A percentile compares a stretch with the other conserved stretches of the same genome.
These are phyloP conservation scores for Asbolus verrucosus DNA, from an alignment of 1,140 invertebrate species.

Conservation along the genomic window DNA sequence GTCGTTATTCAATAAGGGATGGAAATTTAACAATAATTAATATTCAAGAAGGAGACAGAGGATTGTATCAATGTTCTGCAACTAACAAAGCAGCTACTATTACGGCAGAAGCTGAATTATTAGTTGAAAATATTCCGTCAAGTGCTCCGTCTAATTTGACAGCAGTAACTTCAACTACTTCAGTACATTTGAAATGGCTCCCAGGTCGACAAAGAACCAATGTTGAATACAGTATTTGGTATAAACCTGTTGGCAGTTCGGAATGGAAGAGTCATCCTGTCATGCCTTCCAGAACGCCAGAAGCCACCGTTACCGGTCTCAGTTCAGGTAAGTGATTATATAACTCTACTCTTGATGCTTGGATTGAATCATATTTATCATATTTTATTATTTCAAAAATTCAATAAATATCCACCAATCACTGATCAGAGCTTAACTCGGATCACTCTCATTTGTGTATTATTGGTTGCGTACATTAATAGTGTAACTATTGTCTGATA, in stretches of 20 bases:
- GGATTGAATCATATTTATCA: too few species aligned
- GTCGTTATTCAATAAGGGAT: conserved; percentile 76
- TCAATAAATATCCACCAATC: too few species aligned
- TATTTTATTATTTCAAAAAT: too few species aligned
- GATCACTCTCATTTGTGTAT: too few species aligned
- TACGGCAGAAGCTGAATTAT: conserved; percentile 85
- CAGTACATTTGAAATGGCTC: conserved; percentile 87
- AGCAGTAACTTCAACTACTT: conserved; percentile 79
- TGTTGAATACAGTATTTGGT: conserved; percentile 89
- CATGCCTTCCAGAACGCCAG: conserved; percentile 75
- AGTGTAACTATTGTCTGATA: background rate
- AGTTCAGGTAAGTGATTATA: conserved; percentile 69
- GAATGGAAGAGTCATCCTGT: conserved; percentile 85
- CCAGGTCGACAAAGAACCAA: conserved; percentile 86
- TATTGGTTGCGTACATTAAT: background rate
- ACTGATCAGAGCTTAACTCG: too few species aligned
- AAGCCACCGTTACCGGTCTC: conserved; percentile 84
- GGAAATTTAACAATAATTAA: conserved; percentile 90
- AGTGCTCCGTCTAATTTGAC: conserved; percentile 92
- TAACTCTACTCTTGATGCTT: background rate
- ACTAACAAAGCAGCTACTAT: conserved; percentile 94
- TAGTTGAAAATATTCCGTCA: conserved; percentile 88
- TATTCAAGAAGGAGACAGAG: conserved; percentile 88
- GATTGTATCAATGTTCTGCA: conserved; percentile 91
- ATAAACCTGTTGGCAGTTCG: conserved; percentile 74